Evolutionary conservation across 2,113 vertebrate genomes (phyloP), one percentile per base, ranked within the genome.

Genomic region (Setophaga kirtlandii): DNA sequence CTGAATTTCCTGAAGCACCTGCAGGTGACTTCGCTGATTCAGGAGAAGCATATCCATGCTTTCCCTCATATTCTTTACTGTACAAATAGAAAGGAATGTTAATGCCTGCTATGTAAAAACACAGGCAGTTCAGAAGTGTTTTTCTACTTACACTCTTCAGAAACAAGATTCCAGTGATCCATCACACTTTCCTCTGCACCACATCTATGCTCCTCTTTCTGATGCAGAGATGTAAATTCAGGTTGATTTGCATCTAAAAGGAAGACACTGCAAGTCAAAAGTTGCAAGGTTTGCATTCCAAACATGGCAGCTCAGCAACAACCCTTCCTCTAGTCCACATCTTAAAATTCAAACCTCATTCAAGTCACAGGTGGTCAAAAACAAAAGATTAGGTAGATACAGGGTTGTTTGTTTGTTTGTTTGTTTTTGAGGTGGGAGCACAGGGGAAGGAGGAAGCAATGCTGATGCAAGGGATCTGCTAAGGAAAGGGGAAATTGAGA

Each of bases 1-100:
- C 83, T 97, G 96, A 62, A 97, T 90, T 84, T 95, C 94, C 69
- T 95, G 95, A 63, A 97, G 93, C 52, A 96, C 96, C 23, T 94
- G 93, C 55, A 97, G 90, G 65, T 97, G 97, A 87, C 83, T 92
- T 58, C 22, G 94, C 39, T 96, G 96, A 82, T 96, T 97, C 53
- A 96, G 86, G 73, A 97, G 93, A 1, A 97, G 80, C 86, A 96
- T 62, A 55, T 97, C 95, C 70, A 74, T 31, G 5, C 92, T 97
- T 37, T 91, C 92, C 15, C 83, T 94, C 85, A 96, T 87, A 81
- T 88, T 97, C 52, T 53, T 93, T 63, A 96, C 97, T 97, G 83
- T 59, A 79, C 15, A 19, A 93, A 94, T 60, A 90, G 15, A 74
- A 80, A 18, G 73, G 30, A 81, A n/a, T 3, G 14, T 96, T 85